Base-by-base conservation (phyloP, 2,113 vertebrate genomes). In the Phrynosoma blainvillii region DNA sequence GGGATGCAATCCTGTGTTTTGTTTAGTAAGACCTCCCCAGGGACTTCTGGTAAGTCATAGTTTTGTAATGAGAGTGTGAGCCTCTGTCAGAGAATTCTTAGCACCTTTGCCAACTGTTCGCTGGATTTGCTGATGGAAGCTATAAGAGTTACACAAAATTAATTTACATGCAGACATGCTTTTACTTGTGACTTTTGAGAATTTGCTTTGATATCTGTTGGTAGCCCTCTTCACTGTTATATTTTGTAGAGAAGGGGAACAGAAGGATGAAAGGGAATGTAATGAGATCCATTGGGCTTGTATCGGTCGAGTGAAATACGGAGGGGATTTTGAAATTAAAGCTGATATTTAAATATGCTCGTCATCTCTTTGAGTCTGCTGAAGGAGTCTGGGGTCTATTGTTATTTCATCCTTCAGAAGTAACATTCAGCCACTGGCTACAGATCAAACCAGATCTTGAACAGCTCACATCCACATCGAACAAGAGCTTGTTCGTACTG, bases 131-230 rank as follows among this genome's bases (percentile, higher is more conserved):
- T 80, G n/a, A 56, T 13, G 5, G 85, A 79, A 79, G 47, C n/a
- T 32, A 4, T 42, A 81, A 81, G 9, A 36, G 40, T 81, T 40
- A 62, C 78, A 40, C 18, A 74, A 86, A 30, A 32, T 78, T 23
- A 86, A 56, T 70, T 52, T 79, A 30, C n/a, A 14, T 14, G 25
- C 4, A 62, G 78, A 30, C 79, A 30, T 62, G 79, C 68, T 36
- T 36, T 87, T 74, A 81, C 54, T 81, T 87, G 21, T n/a, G 54
- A 73, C 54, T 62, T 87, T 87, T 62, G 25, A 21, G 68, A n/a
- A 40, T 23, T 71, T 71, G n/a, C 21, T 77, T 80, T 73, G 2
- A 1, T 52, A 73, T 42, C 77, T 86, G 21, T 86, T 70, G 30
- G 75, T 79, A 18, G 65, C n/a, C 40, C 65, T 76, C 20, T 2